phyloP scores from a whole-genome alignment of 2,797 vertebrate species.

The Lepus oiostolus region DNA sequence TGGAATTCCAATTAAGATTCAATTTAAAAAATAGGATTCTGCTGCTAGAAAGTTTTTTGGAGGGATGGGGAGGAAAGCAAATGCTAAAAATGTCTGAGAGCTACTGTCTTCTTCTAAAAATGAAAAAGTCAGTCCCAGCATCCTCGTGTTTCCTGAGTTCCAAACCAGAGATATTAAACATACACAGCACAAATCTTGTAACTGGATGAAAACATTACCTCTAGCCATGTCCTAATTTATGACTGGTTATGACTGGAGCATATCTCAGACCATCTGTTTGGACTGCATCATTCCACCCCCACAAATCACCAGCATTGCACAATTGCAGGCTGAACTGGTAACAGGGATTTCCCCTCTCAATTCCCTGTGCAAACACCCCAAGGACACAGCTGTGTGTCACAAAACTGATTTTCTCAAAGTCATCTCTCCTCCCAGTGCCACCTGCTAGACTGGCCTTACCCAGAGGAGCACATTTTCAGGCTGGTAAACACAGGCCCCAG shows the following conservation, averaged over 20 bases:
- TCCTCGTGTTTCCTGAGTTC: constrained; percentile 37
- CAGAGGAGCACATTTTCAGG: neutral
- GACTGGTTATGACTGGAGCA: neutral
- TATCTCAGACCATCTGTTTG: constrained; percentile 47
- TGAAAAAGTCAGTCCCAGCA: constrained; percentile 49
- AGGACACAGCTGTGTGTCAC: neutral
- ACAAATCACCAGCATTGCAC: constrained; percentile 10
- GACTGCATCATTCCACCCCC: neutral
- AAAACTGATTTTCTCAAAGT: neutral
- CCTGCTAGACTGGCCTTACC: neutral
- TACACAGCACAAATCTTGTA: constrained; percentile 63
- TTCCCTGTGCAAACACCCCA: neutral
- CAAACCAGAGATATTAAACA: constrained; percentile 68
- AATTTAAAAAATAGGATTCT: constrained; percentile 42
- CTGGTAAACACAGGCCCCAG: neutral
- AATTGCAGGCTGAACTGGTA: constrained; percentile 33
- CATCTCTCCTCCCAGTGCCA: neutral
- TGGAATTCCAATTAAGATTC: constrained; percentile 10
- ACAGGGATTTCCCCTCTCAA: constrained; percentile 25
- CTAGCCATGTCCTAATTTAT: constrained; percentile 37
- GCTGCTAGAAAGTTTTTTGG: constrained; percentile 45
- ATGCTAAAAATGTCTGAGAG: constrained; percentile 49
- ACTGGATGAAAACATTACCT: constrained; percentile 55
- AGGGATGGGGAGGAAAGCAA: neutral
- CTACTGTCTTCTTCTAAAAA: constrained; percentile 58